Percentiles rank a stretch among this genome's conserved stretches.
phyloP scores from a whole-genome alignment of 2,113 vertebrate species.

The Tyrannus savana region DNA sequence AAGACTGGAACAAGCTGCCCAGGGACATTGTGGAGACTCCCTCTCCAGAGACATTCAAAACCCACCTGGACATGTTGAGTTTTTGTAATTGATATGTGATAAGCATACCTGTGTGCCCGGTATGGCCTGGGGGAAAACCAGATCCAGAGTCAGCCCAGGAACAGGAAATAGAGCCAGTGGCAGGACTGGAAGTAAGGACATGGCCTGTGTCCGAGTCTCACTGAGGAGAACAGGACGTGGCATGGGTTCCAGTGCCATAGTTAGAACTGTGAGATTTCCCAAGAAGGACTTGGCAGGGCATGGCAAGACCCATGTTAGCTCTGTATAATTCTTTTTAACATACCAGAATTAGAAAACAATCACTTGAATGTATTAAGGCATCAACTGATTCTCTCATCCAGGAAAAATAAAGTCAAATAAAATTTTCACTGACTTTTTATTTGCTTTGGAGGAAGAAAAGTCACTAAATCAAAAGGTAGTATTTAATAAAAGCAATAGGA shows the following conservation, averaged over 20 bases:
- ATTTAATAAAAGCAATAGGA: neutral
- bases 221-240: neutral
- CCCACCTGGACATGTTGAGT: neutral
- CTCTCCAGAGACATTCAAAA: neutral
- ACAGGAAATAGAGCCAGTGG: too few species aligned
- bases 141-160: neutral
- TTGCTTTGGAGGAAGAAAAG: neutral
- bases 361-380: neutral
- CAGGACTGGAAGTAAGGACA: neutral
- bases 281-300: neutral
- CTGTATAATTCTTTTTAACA: neutral
- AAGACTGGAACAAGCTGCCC: neutral
- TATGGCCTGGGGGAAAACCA: neutral
- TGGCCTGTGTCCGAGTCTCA: rapidly evolving
- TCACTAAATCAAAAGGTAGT: neutral
- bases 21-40: too few species aligned
- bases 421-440: neutral
- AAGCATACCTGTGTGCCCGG: neutral
- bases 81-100: neutral
- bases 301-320: neutral
- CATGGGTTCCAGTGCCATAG: neutral
- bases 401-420: neutral
- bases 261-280: neutral
- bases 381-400: neutral
- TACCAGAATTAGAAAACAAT: neutral